These are phyloP conservation scores for Cyprinodon variegatus DNA, from an alignment of 2,113 vertebrate species.

Conservation along the genomic window DNA sequence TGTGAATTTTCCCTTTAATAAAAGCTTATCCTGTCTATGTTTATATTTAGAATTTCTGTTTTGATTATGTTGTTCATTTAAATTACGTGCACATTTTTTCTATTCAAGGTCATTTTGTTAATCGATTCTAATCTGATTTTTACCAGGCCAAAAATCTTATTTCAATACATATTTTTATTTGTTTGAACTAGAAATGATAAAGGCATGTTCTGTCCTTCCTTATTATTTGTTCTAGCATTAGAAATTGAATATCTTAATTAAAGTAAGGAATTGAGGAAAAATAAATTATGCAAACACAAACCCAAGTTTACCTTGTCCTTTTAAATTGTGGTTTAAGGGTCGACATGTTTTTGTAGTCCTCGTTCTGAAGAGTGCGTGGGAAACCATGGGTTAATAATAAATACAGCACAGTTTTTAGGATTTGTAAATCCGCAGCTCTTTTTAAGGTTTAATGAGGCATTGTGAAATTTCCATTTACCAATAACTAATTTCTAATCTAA, in stretches of 20 bases:
- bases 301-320: neutral
- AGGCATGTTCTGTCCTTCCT: too few relatives aligned
- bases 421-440: too few relatives aligned
- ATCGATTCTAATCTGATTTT: neutral
- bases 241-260: neutral
- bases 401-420: slow-evolving; percentile 12
- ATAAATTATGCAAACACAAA: neutral
- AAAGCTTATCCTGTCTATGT: slow-evolving; percentile 2
- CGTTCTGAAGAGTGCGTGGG: neutral
- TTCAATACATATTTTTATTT: slow-evolving; percentile 8
- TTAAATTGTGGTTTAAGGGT: neutral
- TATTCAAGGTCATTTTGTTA: neutral
- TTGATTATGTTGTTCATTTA: slow-evolving; percentile 5
- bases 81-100: slow-evolving; percentile 1
- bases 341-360: neutral
- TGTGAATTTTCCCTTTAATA: too few relatives aligned
- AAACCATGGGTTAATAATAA: slow-evolving; percentile 32
- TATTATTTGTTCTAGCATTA: neutral
- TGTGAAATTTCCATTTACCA: slow-evolving; percentile 28
- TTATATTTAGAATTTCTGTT: neutral
- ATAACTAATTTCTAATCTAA: slow-evolving; percentile 44
- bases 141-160: neutral
- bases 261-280: neutral
- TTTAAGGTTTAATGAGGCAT: slow-evolving; percentile 38
- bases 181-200: slow-evolving; percentile 2